Conservation (phyloP, 1,140 invertebrate species). For the Bombus pyrosoma region DNA sequence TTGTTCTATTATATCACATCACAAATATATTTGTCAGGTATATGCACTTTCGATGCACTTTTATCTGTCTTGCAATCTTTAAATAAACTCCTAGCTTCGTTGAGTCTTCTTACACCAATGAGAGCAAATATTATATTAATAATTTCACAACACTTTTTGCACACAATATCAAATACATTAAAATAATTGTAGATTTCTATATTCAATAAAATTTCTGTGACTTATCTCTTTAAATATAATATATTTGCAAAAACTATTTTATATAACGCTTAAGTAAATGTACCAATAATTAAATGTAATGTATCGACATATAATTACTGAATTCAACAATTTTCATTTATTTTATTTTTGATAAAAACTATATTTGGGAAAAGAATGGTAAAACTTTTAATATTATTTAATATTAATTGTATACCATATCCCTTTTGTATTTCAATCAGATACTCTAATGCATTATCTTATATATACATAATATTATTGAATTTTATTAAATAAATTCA, state of each 20-base stretch:
- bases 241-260: not conserved
- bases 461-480: not conserved
- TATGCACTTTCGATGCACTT: slow-evolving; percentile 67
- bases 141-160: slow-evolving; percentile 58
- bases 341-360: not conserved
- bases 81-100: slow-evolving; percentile 42
- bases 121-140: slow-evolving; percentile 56
- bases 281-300: no score
- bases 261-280: not conserved
- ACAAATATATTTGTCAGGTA: slow-evolving; percentile 59
- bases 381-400: not conserved
- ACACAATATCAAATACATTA: slow-evolving; percentile 5
- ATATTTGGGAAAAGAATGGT: not conserved
- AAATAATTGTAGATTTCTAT: not conserved
- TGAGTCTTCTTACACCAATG: slow-evolving; percentile 51
- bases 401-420: not conserved
- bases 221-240: not conserved
- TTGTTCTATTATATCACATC: slow-evolving; percentile 75
- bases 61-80: slow-evolving; percentile 41
- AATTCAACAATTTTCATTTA: not conserved
- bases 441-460: not conserved
- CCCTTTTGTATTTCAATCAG: not conserved
- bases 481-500: not conserved
- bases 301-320: not conserved
- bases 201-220: not conserved